Conservation (phyloP, 2,888 invertebrate genomes). For the Amiota minor region DNA sequence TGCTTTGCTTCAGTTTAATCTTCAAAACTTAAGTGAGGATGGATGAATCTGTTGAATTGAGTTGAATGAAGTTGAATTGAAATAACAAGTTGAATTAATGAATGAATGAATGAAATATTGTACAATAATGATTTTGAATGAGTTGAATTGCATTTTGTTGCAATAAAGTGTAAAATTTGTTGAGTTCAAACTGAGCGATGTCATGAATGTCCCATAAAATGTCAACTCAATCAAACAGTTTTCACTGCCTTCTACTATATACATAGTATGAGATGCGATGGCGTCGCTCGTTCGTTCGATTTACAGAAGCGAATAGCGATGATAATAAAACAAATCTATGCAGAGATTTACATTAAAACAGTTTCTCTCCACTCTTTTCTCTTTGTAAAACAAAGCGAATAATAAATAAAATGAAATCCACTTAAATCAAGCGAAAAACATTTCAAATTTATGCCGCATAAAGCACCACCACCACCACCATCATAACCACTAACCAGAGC, state of each 20-base stretch:
- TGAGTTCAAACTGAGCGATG: slow-evolving; percentile 13
- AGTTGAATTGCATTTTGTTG: background rate
- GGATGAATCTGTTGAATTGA: too few species aligned
- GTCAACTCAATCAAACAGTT: slow-evolving; percentile 30
- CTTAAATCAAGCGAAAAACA: slow-evolving; percentile 24
- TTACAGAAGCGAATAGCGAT: too few species aligned
- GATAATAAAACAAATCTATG: background rate
- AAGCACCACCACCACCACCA: background rate
- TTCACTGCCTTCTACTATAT: too few species aligned
- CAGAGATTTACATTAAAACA: slow-evolving; percentile 17
- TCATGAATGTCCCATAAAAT: slow-evolving; percentile 34
- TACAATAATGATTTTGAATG: background rate
- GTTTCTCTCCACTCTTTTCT: background rate
- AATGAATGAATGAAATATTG: too few species aligned
- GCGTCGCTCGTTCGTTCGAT: too few species aligned
- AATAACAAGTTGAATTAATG: background rate
- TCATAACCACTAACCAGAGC: too few species aligned
- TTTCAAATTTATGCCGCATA: slow-evolving; percentile 21
- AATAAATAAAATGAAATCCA: background rate
- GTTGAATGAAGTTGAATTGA: background rate
- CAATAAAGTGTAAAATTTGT: slow-evolving; percentile 24
- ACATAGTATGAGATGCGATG: too few species aligned
- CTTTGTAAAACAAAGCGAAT: too few species aligned
- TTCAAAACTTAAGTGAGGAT: too few species aligned
- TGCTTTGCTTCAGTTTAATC: too few species aligned